Base-by-base conservation (phyloP, 2,888 invertebrate genomes). In the Arge pagana region DNA sequence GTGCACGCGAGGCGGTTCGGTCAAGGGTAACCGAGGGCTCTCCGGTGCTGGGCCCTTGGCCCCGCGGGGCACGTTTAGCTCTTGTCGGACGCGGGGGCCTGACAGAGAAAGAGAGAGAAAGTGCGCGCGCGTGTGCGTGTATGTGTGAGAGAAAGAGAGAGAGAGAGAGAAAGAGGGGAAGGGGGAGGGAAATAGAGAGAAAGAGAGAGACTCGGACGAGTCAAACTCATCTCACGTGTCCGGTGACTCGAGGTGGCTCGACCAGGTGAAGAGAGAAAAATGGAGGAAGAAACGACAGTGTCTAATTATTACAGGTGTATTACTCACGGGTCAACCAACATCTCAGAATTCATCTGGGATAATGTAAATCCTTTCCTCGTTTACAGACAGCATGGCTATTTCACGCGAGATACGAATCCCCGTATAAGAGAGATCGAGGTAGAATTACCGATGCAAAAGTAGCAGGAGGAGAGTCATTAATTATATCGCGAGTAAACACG, bases 21-120 rank as follows among this genome's bases (percentile, higher is more conserved):
- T 56, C 54, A 57, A 59, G 63, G 60, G 60, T 63, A 63, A 35
- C 33, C 45, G 51, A 51, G 51, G 35, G 41, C 21, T n/a, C n/a
- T 28, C 41, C 15, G 37, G 45, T 36, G 23, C 48, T 31, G 48
- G 48, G 39, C 52, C 52, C 48, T 51, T 52, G 52, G 48, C 52
- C 52, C 52, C 48, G 52, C 41, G 35, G 36, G 37, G 48, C 48
- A 26, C 48, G 36, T 48, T 36, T 48, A 48, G 21, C 52, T 52
- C 48, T 5, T 13, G 24, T 36, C 48, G 28, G 48, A 39, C 39
- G 48, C 8, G 36, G 48, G 48, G 37, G 26, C 37, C 48, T 18
- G 26, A 28, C n/a, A n/a, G n/a, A n/a, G n/a, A n/a, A n/a, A n/a
- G n/a, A n/a, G n/a, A n/a, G n/a, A n/a, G n/a, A n/a, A n/a, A n/a